Evolutionary conservation across 2,888 invertebrate genomes (phyloP), one percentile per base, ranked within the genome.

Genomic region (Baccha elongata): DNA sequence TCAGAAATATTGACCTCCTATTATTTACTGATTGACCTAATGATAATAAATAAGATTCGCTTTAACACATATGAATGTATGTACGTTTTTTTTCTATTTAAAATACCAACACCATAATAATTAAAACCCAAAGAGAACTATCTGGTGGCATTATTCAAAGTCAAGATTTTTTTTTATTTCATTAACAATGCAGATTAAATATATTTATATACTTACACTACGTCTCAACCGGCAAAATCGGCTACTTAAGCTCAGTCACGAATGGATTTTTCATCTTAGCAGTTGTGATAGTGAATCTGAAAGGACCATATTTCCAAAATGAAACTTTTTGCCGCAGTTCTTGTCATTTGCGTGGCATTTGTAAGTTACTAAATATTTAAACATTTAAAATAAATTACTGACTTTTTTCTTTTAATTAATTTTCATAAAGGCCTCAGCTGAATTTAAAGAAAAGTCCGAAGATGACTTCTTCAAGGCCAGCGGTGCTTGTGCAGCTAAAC

Each of bases 391-490:
- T 23, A 13, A 19, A 21, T 11, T 21, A 2, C 21, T 46, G 10
- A 15, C 29, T 19, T 29, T 32, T 15, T 40, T 6, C n/a, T 13
- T 13, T 3, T 7, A n/a, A 40, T n/a, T 13, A 4, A n/a, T 29
- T n/a, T 26, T 2, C n/a, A n/a, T 40, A 1, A 21, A 84, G 84
- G 64, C 53, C 40, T 29, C 17, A 11, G 81, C 81, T 13, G 73
- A 71, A 35, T 71, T 48, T 23, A 42, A 60, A 42, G 69, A 67
- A n/a, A 73, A 67, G 26, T 19, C 74, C 0, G 81, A 81, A 23
- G 81, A 78, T 23, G 78, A 81, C 11, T 85, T 78, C 35, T 42
- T 85, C 37, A 69, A 46, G 17, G 84, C 84, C 21, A 78, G 81
- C 10, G 71, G 64, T 3, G n/a, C 26, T n/a, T 85, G 85, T 37